A percentile compares a stretch with the other conserved stretches of the same genome.
Evolutionary conservation across 2,797 vertebrate species (phyloP).

Genomic region (Hozukius guyotensis): DNA sequence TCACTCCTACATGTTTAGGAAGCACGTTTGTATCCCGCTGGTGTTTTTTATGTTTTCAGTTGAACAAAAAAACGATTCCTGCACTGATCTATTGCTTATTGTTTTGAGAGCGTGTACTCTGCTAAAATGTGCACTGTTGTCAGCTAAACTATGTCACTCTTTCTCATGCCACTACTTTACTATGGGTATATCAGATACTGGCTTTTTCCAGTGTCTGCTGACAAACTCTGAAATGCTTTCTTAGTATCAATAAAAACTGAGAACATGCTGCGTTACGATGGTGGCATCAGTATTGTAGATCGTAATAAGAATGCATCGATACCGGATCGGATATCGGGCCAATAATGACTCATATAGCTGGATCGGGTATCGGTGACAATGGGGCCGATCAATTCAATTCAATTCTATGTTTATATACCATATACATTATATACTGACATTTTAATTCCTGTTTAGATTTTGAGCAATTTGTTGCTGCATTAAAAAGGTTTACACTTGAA

Average conservation of each 20-base stretch:
- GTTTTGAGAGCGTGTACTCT: neutral
- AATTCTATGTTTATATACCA: too few relatives aligned
- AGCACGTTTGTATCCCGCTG: neutral
- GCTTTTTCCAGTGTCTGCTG: neutral
- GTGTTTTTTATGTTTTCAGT: neutral
- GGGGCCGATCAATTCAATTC: too few relatives aligned
- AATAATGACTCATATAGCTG: too few relatives aligned
- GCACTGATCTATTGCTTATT: neutral
- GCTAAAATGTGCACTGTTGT: neutral
- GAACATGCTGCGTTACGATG: neutral
- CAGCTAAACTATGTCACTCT: neutral
- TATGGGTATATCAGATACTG: neutral
- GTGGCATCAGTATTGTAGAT: neutral
- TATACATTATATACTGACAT: too few relatives aligned
- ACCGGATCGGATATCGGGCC: too few relatives aligned
- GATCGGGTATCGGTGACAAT: too few relatives aligned
- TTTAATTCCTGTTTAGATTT: too few relatives aligned
- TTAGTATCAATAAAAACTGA: neutral
- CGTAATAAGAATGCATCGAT: too few relatives aligned
- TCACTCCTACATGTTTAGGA: neutral
- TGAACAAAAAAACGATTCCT: neutral
- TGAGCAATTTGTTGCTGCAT: too few relatives aligned
- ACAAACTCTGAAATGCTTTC: neutral
- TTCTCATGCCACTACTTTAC: neutral
- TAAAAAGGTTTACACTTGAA: too few relatives aligned